Base-by-base conservation (phyloP, 2,797 vertebrate genomes). In the Scleropages formosus region DNA sequence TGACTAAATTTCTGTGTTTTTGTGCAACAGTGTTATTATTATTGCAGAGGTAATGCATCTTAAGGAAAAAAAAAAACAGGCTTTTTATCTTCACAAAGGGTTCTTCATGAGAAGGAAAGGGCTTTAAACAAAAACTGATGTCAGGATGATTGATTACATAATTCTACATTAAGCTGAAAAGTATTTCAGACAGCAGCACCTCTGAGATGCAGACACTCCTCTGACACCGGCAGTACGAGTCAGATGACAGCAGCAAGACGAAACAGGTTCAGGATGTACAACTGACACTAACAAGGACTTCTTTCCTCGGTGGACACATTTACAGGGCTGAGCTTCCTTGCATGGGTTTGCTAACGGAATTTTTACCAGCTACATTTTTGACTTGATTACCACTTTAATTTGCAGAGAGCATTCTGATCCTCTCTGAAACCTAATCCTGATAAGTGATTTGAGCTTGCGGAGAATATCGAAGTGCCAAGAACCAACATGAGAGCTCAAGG, bases 381-480 rank as follows among this genome's bases (percentile, higher is more conserved):
- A 15, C 56, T 31, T 73, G 58, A 39, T 12, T 26, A 61, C 22
- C 11, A 44, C 18, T 16, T 53, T 59, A 44, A 24, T 59, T 39
- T 75, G 46, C 22, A 27, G 56, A 27, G 49, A n/a, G 47, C 27
- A 8, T 70, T 24, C 39, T 49, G 31, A 20, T 74, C n/a, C 69
- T 24, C 51, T 59, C 44, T 20, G 31, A 65, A 64, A 60, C 53
- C 16, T 16, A 66, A 70, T 70, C 60, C 53, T 22, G 62, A 49
- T 20, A 18, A 16, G 20, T 39, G 26, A 8, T 76, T 53, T 60
- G 31, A 74, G 61, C 63, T 26, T 8, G 39, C 13, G 59, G 15
- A 0, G 47, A 71, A 72, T 51, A 73, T 78, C 78, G 78, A 75
- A 63, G 75, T 39, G 44, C 20, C 8, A 46, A 26, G 73, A 15